Percentiles rank a stretch among this genome's conserved stretches.
These are phyloP conservation scores for Epinotia ramella DNA, from an alignment of 2,888 invertebrate genomes.

Conservation along the genomic window DNA sequence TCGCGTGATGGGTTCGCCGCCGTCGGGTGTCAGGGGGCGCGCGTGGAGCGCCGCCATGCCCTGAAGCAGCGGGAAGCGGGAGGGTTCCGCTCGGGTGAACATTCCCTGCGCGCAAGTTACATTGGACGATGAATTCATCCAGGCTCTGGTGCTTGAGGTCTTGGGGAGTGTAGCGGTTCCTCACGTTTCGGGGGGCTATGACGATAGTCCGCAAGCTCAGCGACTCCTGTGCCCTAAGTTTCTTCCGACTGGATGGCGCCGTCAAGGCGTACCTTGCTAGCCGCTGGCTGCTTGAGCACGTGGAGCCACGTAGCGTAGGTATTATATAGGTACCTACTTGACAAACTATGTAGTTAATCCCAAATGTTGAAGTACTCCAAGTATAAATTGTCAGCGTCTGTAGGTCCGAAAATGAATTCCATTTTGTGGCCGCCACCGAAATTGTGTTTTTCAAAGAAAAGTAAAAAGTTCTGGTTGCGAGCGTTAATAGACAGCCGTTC, in stretches of 20 bases:
- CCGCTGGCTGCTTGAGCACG: neutral
- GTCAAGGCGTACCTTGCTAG: neutral
- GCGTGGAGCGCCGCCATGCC: slow-evolving; percentile 1
- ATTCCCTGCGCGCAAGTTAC: neutral
- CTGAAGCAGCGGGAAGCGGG: neutral
- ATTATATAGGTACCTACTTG: neutral
- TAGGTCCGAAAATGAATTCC: slow-evolving; percentile 35
- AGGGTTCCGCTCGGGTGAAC: neutral
- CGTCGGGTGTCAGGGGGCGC: neutral
- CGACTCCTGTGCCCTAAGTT: neutral
- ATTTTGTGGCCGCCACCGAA: slow-evolving; percentile 27
- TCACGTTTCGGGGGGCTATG: slow-evolving; percentile 4
- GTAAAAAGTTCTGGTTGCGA: slow-evolving; percentile 26
- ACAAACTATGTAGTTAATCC: slow-evolving; percentile 3
- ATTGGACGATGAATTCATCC: neutral
- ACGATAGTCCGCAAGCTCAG: slow-evolving; percentile 8
- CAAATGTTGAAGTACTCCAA: slow-evolving; percentile 9
- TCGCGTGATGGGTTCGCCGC: slow-evolving; percentile 51
- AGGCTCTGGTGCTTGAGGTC: neutral
- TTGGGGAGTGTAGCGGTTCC: neutral
- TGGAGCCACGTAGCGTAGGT: neutral
- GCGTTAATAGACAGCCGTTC: slow-evolving; percentile 39
- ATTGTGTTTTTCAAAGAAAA: slow-evolving; percentile 42
- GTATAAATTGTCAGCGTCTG: slow-evolving; percentile 17
- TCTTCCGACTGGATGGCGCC: neutral